Percentiles rank a stretch among this genome's conserved stretches.
These are phyloP conservation scores for Zophobas atratus DNA, from an alignment of 1,140 invertebrate genomes.

Conservation along the genomic window DNA sequence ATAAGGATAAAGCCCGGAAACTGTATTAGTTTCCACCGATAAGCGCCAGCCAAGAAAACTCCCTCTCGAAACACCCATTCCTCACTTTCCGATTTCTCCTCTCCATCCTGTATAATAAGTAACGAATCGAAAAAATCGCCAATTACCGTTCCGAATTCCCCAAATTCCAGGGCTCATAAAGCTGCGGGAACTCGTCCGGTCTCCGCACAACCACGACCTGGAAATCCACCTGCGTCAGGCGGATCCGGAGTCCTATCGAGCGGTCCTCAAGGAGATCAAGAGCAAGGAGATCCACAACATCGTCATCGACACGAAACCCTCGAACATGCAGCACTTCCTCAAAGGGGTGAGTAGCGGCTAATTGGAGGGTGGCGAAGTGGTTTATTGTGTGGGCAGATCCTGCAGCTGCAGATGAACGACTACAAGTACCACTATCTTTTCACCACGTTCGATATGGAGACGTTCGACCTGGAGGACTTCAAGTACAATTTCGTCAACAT, in stretches of 20 bases:
- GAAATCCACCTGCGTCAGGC: slow-evolving; percentile 90
- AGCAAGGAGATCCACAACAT: slow-evolving; percentile 88
- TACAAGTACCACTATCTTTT: slow-evolving; percentile 95
- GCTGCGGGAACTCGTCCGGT: slow-evolving; percentile 85
- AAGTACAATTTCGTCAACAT: slow-evolving; percentile 96
- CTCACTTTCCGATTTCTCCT: background rate
- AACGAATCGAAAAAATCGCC: background rate
- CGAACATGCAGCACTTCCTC: slow-evolving; percentile 83
- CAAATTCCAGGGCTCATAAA: slow-evolving; percentile 82
- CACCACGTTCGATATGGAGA: slow-evolving; percentile 92
- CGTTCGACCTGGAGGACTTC: slow-evolving; percentile 94
- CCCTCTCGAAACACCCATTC: background rate
- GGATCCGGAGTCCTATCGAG: slow-evolving; percentile 81
- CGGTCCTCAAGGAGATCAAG: slow-evolving; percentile 84
- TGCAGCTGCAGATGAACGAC: slow-evolving; percentile 95
- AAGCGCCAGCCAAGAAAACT: slow-evolving; percentile 1
- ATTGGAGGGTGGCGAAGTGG: background rate
- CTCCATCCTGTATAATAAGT: slow-evolving; percentile 7
- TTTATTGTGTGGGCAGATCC: slow-evolving; percentile 77
- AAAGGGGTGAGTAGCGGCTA: slow-evolving; percentile 80
- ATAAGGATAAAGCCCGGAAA: slow-evolving; percentile 5
- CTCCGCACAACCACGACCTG: slow-evolving; percentile 76
- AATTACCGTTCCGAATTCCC: background rate
- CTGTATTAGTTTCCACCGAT: slow-evolving; percentile 13
- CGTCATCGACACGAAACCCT: slow-evolving; percentile 86